Base-by-base conservation (phyloP, 2,113 vertebrate species). In the Phainopepla nitens region DNA sequence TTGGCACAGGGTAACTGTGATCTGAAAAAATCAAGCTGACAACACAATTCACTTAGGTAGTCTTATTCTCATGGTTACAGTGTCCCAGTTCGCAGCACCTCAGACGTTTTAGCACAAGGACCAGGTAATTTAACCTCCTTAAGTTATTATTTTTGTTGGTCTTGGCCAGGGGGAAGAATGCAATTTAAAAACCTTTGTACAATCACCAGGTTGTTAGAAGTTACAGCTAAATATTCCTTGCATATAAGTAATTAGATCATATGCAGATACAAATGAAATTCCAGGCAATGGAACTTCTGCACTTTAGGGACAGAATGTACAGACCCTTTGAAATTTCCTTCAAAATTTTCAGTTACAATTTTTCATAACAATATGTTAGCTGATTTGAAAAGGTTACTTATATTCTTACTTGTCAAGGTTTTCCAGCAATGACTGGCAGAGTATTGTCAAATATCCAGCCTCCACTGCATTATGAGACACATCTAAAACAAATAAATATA, bases 391-490 rank as follows among this genome's bases (percentile, higher is more conserved):
- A 84, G 6, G 21, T 73, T 71, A 60, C n/a, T 84, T 76, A 87
- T 65, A 58, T 44, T 97, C 99, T 98, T 98, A 99, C 99, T 98
- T 99, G 94, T 99, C 99, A 83, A 99, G 81, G 97, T 99, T 99
- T 87, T 99, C 99, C 93, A 99, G 96, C 44, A 99, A 98, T 2
- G 98, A 98, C 89, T 99, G 98, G 96, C 99, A 99, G 94, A 99
- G 98, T 97, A 98, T 97, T 87, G 98, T 98, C 95, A 99, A 98
- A 97, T 99, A 99, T 81, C 99, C 99, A 13, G 98, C 98, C 89
- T 99, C 99, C 87, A 99, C 98, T 17, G 99, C 99, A 42, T 99
- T 99, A 94, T 99, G 99, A 79, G 99, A 99, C 47, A 99, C 99
- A 72, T 99, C 99, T 94, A 99, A 97, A 71, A 99, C 98, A 97